Percentiles rank a stretch among this genome's conserved stretches.
These are phyloP conservation scores for Watsonalla binaria DNA, from an alignment of 2,888 invertebrate species.

Conservation along the genomic window DNA sequence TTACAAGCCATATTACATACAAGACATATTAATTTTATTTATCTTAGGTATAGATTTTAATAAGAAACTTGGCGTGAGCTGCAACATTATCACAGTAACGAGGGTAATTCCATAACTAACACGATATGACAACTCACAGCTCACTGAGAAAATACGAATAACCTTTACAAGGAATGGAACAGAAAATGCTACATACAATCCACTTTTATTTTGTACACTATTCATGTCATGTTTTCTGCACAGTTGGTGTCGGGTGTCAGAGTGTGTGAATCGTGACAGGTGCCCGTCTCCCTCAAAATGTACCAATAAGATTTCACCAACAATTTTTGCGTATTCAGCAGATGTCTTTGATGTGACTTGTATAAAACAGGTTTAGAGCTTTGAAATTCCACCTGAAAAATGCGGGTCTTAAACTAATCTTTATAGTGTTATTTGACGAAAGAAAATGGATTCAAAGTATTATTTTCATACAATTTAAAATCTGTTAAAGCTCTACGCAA, in stretches of 20 bases:
- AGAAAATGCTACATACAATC: conserved; percentile 18
- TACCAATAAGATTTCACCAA: neutral
- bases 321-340: neutral
- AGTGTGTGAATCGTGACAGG: conserved; percentile 16
- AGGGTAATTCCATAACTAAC: neutral
- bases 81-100: no score
- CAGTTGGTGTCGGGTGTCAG: conserved; percentile 3
- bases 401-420: no score
- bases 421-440: no score
- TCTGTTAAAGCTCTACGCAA: no score
- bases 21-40: no score
- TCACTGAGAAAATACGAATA: conserved; percentile 20
- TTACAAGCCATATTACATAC: no score
- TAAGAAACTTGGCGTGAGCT: no score
- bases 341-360: neutral
- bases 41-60: no score
- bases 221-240: conserved; percentile 11
- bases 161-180: conserved; percentile 15
- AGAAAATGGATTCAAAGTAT: no score
- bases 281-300: conserved; percentile 3
- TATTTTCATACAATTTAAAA: no score
- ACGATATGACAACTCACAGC: neutral
- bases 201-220: conserved; percentile 19
- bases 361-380: neutral
- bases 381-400: no score